Evolutionary conservation across 1,140 invertebrate genomes (phyloP), one percentile per base, ranked within the genome.

Genomic region (Drosophila ohnishii): DNA sequence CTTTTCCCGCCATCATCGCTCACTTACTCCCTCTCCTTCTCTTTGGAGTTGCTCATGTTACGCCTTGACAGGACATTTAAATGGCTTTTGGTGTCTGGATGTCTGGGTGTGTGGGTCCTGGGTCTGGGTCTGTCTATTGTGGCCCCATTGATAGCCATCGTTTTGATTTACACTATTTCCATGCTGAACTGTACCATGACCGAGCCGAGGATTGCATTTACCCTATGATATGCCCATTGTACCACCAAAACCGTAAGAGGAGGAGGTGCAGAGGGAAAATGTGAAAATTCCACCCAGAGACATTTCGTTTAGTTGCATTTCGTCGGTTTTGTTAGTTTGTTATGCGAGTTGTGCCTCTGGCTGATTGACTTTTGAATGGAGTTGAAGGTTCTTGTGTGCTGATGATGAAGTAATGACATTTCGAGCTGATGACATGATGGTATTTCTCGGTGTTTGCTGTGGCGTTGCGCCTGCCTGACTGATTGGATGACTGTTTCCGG

Each of bases 291-390:
- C 71, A 44, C 58, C 19, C 62, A 60, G 44, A 58, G 51, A 74
- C 45, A 58, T 32, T 70, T 71, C 32, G 58, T 64, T 69, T 70
- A 57, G 50, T 45, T 39, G 42, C 56, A 59, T 56, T 55, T 53
- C 65, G 58, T 70, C 42, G 64, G 47, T 60, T 80, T 72, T 69
- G 53, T 72, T 72, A 48, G 61, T 71, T 71, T 69, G 63, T 65
- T 69, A 57, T 61, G 61, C 34, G 66, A 72, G 51, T 32, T 57
- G 70, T 57, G 70, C 53, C 61, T 61, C 65, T 83, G 67, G 50
- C 73, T 58, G 67, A 51, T 78, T 60, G 60, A 60, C 39, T 77
- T 62, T 57, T 66, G 73, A 72, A 84, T 84, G 72, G 55, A 80
- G 72, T 57, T 64, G 70, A 57, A 50, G 60, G 30, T 64, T 72